Evolutionary conservation across 1,140 invertebrate genomes (phyloP).

Genomic region (Belonocnema kinseyi): DNA sequence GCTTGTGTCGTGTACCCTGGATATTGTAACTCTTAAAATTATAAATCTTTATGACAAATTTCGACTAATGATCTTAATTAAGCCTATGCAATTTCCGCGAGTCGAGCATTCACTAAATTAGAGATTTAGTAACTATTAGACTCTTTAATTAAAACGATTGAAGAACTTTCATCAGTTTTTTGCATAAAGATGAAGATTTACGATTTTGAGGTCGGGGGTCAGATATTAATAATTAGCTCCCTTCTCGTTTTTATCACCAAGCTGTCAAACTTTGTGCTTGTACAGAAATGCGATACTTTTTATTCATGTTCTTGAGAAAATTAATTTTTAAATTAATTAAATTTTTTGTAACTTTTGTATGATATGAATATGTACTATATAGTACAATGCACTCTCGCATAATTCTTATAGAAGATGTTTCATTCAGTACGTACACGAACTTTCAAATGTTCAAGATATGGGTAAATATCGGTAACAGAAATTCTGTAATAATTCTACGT

Average conservation of each 20-base stretch:
- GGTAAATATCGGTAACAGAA: too few relatives aligned
- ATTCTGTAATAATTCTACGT: too few relatives aligned
- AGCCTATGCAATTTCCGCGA: background rate
- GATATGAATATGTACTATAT: too few relatives aligned
- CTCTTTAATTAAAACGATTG: conserved; percentile 13
- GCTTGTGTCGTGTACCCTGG: background rate
- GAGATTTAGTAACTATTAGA: conserved; percentile 14
- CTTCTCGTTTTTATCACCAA: background rate
- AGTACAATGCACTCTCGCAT: too few relatives aligned
- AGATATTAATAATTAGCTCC: conserved; percentile 20
- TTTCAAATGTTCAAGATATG: too few relatives aligned
- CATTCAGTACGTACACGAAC: too few relatives aligned
- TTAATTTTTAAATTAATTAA: background rate
- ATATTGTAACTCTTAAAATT: conserved; percentile 10
- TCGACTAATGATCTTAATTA: conserved; percentile 24
- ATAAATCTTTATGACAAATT: conserved; percentile 30
- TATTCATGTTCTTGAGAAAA: conserved; percentile 1
- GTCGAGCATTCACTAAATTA: conserved; percentile 6
- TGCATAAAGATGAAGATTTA: conserved; percentile 20
- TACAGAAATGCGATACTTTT: conserved; percentile 10
- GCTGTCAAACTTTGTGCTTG: background rate
- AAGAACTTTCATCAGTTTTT: background rate
- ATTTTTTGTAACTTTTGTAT: too few relatives aligned
- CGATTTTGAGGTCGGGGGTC: conserved; percentile 13
- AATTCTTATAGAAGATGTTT: too few relatives aligned